Conservation (phyloP, 2,888 invertebrate genomes). For the Thecocarcelia acutangulata region DNA sequence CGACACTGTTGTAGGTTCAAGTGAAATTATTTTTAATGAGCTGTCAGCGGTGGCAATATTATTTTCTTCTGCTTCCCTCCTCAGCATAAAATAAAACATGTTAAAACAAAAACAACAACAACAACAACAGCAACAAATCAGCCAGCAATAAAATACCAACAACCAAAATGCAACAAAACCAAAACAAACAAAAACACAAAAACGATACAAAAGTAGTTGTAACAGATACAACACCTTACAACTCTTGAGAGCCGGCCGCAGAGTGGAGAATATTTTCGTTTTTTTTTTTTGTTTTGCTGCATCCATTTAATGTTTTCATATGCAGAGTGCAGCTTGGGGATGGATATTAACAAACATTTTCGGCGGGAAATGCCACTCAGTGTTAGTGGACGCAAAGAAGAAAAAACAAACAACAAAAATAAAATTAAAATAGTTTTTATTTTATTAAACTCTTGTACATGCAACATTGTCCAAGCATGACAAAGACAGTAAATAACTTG, state of each 20-base stretch:
- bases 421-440: too few relatives aligned
- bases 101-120: slow-evolving; percentile 44
- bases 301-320: slow-evolving; percentile 33
- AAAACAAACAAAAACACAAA: slow-evolving; percentile 2
- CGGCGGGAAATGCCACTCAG: slow-evolving; percentile 68
- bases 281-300: not conserved
- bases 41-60: slow-evolving; percentile 63
- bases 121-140: slow-evolving; percentile 34
- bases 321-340: slow-evolving; percentile 20
- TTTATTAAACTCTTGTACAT: slow-evolving; percentile 49
- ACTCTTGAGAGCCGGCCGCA: slow-evolving; percentile 1
- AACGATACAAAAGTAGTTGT: slow-evolving; percentile 28
- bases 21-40: slow-evolving; percentile 67
- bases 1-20: slow-evolving; percentile 51
- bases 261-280: slow-evolving; percentile 17
- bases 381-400: slow-evolving; percentile 50
- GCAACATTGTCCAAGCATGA: slow-evolving; percentile 63
- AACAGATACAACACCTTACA: slow-evolving; percentile 55
- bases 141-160: slow-evolving; percentile 36
- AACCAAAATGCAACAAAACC: slow-evolving; percentile 20
- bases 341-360: slow-evolving; percentile 58
- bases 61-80: slow-evolving; percentile 44
- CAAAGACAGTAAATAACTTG: slow-evolving; percentile 52
- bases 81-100: slow-evolving; percentile 48
- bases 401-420: too few relatives aligned